Evolutionary conservation across 2,113 vertebrate species (phyloP).

Genomic region (Sylvilagus bachmani): DNA sequence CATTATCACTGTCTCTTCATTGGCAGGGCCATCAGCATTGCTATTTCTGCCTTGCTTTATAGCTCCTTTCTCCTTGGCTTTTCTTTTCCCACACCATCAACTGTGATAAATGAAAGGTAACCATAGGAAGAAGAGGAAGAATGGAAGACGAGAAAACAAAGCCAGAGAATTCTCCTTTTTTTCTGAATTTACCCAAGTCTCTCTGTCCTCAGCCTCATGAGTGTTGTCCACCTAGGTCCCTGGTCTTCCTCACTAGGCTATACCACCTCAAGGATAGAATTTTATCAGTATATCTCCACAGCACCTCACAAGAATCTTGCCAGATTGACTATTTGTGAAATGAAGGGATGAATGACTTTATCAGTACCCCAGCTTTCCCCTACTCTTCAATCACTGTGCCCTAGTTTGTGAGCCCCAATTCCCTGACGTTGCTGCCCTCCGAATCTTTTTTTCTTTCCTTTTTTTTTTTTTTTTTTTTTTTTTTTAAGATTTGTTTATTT

Average conservation of each 20-base stretch:
- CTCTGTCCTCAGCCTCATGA: not conserved
- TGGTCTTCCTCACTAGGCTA: not conserved
- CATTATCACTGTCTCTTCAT: not conserved
- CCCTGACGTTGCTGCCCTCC: not conserved
- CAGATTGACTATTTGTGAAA: not conserved
- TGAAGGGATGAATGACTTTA: not conserved
- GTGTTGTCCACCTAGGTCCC: not conserved
- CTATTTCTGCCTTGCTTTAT: not conserved
- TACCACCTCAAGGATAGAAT: not conserved
- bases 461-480: too few relatives aligned
- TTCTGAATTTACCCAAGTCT: not conserved
- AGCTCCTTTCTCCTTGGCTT: not conserved
- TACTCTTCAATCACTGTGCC: not conserved
- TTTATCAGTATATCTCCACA: not conserved
- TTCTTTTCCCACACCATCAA: constrained; percentile 1
- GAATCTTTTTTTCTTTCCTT: not conserved
- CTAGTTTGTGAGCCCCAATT: not conserved
- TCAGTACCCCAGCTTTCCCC: not conserved
- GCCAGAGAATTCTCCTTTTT: not conserved
- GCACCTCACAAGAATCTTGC: not conserved
- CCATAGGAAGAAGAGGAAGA: not conserved
- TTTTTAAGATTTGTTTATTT: too few relatives aligned
- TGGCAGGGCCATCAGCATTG: not conserved
- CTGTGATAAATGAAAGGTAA: not conserved
- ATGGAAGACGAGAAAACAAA: not conserved